phyloP scores from a whole-genome alignment of 2,113 vertebrate genomes.

The Donacobius atricapilla region DNA sequence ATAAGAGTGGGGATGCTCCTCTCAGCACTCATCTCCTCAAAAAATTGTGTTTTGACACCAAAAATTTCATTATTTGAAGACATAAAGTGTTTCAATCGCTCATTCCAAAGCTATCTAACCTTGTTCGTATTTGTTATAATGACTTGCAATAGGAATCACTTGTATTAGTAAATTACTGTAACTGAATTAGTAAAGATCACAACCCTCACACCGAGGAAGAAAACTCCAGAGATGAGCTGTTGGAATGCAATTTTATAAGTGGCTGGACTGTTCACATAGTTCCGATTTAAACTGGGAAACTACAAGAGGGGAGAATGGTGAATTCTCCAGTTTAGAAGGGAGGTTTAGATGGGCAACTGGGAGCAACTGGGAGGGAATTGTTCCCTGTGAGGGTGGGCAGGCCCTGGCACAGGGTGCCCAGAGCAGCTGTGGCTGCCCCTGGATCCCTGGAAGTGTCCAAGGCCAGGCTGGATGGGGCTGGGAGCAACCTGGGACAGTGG shows the following conservation, averaged over 20 bases:
- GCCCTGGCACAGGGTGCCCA: background rate
- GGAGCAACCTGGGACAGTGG: accelerated
- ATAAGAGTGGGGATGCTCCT: background rate
- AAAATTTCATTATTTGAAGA: background rate
- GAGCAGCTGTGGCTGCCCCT: background rate
- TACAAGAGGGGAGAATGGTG: background rate
- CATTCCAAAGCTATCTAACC: background rate
- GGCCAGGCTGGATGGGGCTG: accelerated
- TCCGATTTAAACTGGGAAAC: background rate
- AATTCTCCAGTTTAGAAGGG: background rate
- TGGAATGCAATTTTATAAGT: background rate
- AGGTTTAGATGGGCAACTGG: accelerated
- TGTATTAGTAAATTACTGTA: background rate
- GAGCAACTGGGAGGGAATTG: accelerated
- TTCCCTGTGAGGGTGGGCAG: background rate
- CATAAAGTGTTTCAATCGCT: background rate
- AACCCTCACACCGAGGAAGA: background rate
- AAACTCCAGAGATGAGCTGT: background rate
- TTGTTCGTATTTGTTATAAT: background rate
- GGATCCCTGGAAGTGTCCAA: background rate
- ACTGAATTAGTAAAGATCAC: background rate
- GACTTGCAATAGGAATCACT: background rate
- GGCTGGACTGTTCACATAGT: background rate
- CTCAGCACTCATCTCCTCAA: background rate
- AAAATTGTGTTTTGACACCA: background rate